Evolutionary conservation across 2,797 vertebrate genomes (phyloP), one percentile per base, ranked within the genome.

Genomic region (Myioborus melanocephalus): DNA sequence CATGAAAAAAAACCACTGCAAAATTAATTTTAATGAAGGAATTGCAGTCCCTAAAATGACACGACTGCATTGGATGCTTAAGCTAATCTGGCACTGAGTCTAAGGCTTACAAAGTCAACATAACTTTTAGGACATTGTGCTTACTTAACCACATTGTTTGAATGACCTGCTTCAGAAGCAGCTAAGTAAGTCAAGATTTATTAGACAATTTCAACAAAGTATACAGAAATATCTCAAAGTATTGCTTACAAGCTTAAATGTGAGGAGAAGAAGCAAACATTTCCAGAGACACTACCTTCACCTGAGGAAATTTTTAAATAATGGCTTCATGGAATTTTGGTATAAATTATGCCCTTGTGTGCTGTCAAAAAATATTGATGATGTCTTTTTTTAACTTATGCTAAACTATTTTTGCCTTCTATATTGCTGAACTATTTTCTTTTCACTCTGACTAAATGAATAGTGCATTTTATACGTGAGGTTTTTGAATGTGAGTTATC

Each of bases 121-220:
- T 49, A 91, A 47, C 44, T 71, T 49, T 79, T 56, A 84, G 46
- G 63, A 87, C 53, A 65, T 75, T 88, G 43, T 92, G 57, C 37
- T 94, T 97, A 59, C 79, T 83, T 87, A 71, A 23, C 12, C 21
- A 63, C 26, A 55, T 78, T 94, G 76, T 91, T 94, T 90, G 73
- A 94, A 88, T 83, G 39, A 94, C 79, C 77, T 88, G 11, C 41
- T 75, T 83, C n/a, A 80, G 90, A 89, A 69, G 57, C 79, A 91
- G 27, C 28, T 84, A 82, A 94, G 64, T 84, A 81, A 94, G 61
- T 82, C 66, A 84, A 88, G 76, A 90, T 94, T 94, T 96, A 95
- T 95, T 94, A 66, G 70, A 83, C 49, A 83, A 66, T 83, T 96
- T 91, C 70, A 95, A 81, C 68, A 96, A 91, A 94, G 46, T 37